Evolutionary conservation across 1,140 invertebrate species (phyloP).

Genomic region (Solen grandis): DNA sequence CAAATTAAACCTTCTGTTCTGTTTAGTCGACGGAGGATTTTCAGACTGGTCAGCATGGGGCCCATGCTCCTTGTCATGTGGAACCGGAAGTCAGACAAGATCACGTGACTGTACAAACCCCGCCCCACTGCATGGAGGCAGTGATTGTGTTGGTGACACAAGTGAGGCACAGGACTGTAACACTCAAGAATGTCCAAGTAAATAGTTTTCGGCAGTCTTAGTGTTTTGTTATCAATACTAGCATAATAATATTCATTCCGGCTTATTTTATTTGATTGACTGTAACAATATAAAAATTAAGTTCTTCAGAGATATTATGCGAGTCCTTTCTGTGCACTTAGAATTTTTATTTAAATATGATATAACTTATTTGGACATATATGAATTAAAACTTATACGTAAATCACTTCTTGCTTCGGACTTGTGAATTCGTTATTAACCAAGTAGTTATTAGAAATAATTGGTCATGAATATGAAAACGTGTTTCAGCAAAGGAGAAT

Average conservation of each 20-base stretch:
- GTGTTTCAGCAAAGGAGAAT: neutral
- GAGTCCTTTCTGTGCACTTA: neutral
- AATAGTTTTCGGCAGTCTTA: too few species aligned
- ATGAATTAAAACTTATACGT: too few species aligned
- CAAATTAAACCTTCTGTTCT: neutral
- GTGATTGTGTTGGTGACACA: constrained; percentile 1
- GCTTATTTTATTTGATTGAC: neutral
- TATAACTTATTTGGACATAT: neutral
- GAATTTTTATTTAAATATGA: too few species aligned
- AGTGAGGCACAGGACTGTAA: neutral
- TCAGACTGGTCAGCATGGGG: constrained; percentile 48
- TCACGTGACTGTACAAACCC: constrained; percentile 58
- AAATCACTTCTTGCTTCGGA: neutral
- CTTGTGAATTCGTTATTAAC: neutral
- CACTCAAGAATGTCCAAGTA: constrained; percentile 14
- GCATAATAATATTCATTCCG: too few species aligned
- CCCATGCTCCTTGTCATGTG: constrained; percentile 57
- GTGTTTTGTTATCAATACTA: too few species aligned
- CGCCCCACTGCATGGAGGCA: constrained; percentile 47
- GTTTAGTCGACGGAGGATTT: constrained; percentile 61
- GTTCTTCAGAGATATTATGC: neutral
- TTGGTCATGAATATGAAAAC: neutral
- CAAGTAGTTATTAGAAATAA: neutral
- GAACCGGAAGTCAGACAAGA: constrained; percentile 46
- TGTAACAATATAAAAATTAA: neutral